Percentiles rank a stretch among this genome's conserved stretches.
phyloP scores from a whole-genome alignment of 2,113 vertebrate species.

The Misgurnus mizolepis region DNA sequence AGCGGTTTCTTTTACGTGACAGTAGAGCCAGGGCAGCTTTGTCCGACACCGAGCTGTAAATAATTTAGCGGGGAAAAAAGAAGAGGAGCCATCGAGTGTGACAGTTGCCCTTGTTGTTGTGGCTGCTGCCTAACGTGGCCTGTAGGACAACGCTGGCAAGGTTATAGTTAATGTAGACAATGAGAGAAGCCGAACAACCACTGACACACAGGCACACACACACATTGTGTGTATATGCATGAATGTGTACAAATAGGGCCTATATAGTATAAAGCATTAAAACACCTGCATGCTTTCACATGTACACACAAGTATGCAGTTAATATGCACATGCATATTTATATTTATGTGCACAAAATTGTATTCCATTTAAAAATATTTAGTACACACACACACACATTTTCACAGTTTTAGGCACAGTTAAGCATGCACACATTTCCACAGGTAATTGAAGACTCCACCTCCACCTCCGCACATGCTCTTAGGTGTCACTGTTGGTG shows the following conservation, averaged over 20 bases:
- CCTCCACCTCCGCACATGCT: constrained; percentile 33
- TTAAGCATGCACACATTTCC: background rate
- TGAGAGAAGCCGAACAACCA: constrained; percentile 12
- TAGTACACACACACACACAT: background rate
- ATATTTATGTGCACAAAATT: background rate
- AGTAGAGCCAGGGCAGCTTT: constrained; percentile 76
- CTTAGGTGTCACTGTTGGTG: constrained; percentile 44
- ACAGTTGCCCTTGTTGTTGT: constrained; percentile 75
- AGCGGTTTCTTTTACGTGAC: constrained; percentile 71
- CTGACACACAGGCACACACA: constrained; percentile 3
- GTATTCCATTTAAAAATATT: too few relatives aligned
- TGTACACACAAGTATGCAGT: background rate
- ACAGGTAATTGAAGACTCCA: constrained; percentile 48
- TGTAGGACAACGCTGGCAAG: constrained; percentile 60
- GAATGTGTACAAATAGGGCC: background rate
- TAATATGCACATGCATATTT: background rate
- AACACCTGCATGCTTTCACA: background rate
- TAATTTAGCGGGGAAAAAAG: constrained; percentile 69
- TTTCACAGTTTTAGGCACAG: background rate
- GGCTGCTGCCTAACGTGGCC: constrained; percentile 66
- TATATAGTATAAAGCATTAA: background rate
- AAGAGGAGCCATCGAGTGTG: constrained; percentile 62
- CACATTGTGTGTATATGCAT: too few relatives aligned
- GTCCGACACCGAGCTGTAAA: constrained; percentile 77
- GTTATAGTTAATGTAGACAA: constrained; percentile 45